phyloP scores from a whole-genome alignment of 2,888 invertebrate species.

The Drosophila flavopinicola region DNA sequence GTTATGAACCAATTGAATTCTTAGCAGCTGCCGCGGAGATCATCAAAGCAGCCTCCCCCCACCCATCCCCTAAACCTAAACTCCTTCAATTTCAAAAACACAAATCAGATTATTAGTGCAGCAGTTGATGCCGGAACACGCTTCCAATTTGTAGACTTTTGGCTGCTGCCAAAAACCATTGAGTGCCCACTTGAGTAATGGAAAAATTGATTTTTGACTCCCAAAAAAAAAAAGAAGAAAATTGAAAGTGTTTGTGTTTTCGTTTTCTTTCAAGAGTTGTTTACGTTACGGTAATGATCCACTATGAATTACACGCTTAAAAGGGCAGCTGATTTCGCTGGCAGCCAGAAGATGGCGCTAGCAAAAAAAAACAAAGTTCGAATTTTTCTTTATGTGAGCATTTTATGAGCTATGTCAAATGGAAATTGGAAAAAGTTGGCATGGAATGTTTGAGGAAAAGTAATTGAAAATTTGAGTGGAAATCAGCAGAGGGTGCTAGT shows the following conservation, averaged over 20 bases:
- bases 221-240: slow-evolving; percentile 2
- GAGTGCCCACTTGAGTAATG: slow-evolving; percentile 69
- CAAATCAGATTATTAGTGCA: slow-evolving; percentile 55
- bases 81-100: slow-evolving; percentile 17
- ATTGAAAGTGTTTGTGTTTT: slow-evolving; percentile 18
- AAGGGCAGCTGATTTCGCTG: slow-evolving; percentile 4
- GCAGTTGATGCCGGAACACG: slow-evolving; percentile 51
- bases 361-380: background rate
- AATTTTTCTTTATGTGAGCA: slow-evolving; percentile 1
- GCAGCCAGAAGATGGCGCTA: slow-evolving; percentile 43
- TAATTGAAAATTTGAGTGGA: background rate
- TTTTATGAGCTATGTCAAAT: slow-evolving; percentile 22
- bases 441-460: background rate
- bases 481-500: slow-evolving; percentile 18
- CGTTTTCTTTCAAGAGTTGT: slow-evolving; percentile 27
- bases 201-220: slow-evolving; percentile 48
- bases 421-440: background rate
- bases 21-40: slow-evolving; percentile 64
- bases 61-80: slow-evolving; percentile 22
- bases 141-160: slow-evolving; percentile 9
- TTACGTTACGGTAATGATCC: slow-evolving; percentile 34
- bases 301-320: slow-evolving; percentile 28
- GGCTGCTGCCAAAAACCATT: slow-evolving; percentile 29
- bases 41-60: slow-evolving; percentile 59
- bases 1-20: slow-evolving; percentile 65